Conservation (phyloP, 1,140 invertebrate species). For the Branchinecta lynchi region DNA sequence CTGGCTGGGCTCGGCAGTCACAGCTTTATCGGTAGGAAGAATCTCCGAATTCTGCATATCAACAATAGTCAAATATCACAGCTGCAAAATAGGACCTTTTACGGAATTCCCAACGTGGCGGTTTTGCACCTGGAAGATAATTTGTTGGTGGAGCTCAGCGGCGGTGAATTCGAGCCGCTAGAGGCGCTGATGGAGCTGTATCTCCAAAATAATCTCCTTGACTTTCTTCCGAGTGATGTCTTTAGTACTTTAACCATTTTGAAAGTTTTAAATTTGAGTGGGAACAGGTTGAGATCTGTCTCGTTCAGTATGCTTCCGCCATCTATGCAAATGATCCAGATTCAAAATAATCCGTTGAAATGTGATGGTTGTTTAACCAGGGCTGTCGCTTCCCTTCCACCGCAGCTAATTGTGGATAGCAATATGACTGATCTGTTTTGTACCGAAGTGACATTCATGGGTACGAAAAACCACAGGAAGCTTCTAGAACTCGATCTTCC, state of each 20-base stretch:
- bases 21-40: slow-evolving; percentile 75
- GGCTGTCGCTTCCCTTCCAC: background rate
- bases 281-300: slow-evolving; percentile 46
- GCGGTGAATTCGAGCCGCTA: slow-evolving; percentile 65
- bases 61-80: slow-evolving; percentile 72
- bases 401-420: background rate
- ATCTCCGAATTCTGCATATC: slow-evolving; percentile 64
- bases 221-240: slow-evolving; percentile 64
- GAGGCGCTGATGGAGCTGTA: slow-evolving; percentile 66
- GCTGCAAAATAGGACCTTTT: slow-evolving; percentile 77
- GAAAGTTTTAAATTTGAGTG: slow-evolving; percentile 64
- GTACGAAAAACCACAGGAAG: background rate
- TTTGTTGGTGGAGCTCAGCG: slow-evolving; percentile 54
- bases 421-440: background rate
- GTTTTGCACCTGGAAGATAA: slow-evolving; percentile 68
- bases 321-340: background rate
- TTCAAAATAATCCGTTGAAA: background rate
- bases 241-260: slow-evolving; percentile 61
- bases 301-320: background rate
- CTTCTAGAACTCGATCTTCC: background rate
- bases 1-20: slow-evolving; percentile 52
- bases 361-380: background rate
- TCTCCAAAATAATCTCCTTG: slow-evolving; percentile 68
- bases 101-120: slow-evolving; percentile 48
- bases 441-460: slow-evolving; percentile 1